A percentile compares a stretch with the other conserved stretches of the same genome.
Evolutionary conservation across 1,140 invertebrate genomes (phyloP).

Genomic region (Sycophila sp.): DNA sequence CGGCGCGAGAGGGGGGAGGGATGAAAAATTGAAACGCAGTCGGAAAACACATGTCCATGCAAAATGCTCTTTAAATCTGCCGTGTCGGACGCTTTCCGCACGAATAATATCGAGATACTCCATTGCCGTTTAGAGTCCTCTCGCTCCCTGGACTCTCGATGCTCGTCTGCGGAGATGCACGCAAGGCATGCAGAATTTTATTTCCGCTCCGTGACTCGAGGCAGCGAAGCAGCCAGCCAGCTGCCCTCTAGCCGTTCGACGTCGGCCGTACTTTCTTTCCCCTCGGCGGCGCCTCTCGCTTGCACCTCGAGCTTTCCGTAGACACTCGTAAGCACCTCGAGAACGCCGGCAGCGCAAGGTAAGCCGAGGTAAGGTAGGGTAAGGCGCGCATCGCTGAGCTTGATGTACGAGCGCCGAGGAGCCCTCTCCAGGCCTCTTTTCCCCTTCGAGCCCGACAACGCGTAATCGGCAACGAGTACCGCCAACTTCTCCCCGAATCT

Average conservation of each 20-base stretch:
- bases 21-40: background rate
- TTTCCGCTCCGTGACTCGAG: slow-evolving; percentile 25
- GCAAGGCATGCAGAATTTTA: slow-evolving; percentile 28
- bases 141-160: background rate
- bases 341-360: background rate
- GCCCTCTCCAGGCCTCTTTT: too few relatives aligned
- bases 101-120: slow-evolving; percentile 14
- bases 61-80: background rate
- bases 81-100: slow-evolving; percentile 11
- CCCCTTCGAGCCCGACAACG: too few relatives aligned
- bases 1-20: background rate
- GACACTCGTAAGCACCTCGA: background rate
- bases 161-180: background rate
- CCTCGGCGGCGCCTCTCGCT: background rate
- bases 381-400: slow-evolving; percentile 24
- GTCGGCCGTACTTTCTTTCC: slow-evolving; percentile 7
- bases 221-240: too few relatives aligned
- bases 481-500: background rate
- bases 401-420: slow-evolving; percentile 20
- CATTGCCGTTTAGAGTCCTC: background rate
- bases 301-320: background rate
- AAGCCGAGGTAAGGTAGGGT: background rate
- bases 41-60: background rate
- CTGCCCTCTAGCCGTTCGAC: background rate
- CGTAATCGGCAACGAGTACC: background rate